Conservation (phyloP, 1,140 invertebrate genomes). For the Conus ventricosus region DNA sequence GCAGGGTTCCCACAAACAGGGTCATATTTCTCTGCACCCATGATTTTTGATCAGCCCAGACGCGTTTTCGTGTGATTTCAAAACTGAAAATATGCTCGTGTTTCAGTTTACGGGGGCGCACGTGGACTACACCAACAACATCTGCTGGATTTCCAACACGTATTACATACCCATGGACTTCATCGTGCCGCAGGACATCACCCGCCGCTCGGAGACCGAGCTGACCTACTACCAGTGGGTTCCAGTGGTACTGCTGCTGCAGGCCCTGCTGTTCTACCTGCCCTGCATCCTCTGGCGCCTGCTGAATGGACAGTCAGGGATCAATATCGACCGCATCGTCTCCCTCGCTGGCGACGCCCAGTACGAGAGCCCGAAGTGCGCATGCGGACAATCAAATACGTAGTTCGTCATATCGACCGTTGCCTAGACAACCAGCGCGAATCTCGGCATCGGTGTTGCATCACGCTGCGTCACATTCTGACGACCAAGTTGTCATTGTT, state of each 20-base stretch:
- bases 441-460: constrained; percentile 66
- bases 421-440: constrained; percentile 72
- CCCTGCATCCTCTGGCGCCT: constrained; percentile 78
- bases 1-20: no score
- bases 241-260: constrained; percentile 77
- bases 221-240: constrained; percentile 79
- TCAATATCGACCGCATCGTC: constrained; percentile 71
- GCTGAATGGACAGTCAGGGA: constrained; percentile 76
- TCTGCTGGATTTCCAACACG: constrained; percentile 74
- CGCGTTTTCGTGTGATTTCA: no score
- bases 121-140: constrained; percentile 74
- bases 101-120: constrained; percentile 73
- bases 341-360: constrained; percentile 61
- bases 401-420: constrained; percentile 72
- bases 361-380: constrained; percentile 68
- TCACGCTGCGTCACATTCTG: constrained; percentile 65
- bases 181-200: constrained; percentile 54
- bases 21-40: no score
- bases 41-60: no score
- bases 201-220: constrained; percentile 60
- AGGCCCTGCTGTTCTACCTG: constrained; percentile 78
- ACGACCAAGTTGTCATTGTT: constrained; percentile 68
- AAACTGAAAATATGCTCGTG: no score
- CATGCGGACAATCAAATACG: constrained; percentile 69
- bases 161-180: constrained; percentile 73